A percentile compares a stretch with the other conserved stretches of the same genome.
These are phyloP conservation scores for Cantharis rustica DNA, from an alignment of 2,888 invertebrate genomes.

Conservation along the genomic window DNA sequence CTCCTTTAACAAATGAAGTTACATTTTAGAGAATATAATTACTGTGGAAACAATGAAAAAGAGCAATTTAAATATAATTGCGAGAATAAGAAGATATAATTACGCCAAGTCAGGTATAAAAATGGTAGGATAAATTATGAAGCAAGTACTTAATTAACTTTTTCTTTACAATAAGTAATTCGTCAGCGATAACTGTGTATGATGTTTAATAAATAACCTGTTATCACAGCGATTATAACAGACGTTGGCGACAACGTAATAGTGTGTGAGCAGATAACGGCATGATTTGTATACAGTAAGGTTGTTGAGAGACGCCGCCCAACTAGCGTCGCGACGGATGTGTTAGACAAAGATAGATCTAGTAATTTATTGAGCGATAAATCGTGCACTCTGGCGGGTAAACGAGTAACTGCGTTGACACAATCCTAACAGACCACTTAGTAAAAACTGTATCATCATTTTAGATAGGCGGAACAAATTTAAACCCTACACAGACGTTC, in stretches of 20 bases:
- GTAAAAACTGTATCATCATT: slow-evolving; percentile 21
- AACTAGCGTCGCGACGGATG: slow-evolving; percentile 39
- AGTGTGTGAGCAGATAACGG: slow-evolving; percentile 45
- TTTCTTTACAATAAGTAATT: slow-evolving; percentile 9
- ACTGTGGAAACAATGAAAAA: not conserved
- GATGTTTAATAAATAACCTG: slow-evolving; percentile 49
- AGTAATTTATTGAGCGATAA: slow-evolving; percentile 58
- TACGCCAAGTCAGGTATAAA: not conserved
- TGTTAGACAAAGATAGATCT: slow-evolving; percentile 49
- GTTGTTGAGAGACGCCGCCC: slow-evolving; percentile 43
- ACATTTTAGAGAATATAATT: not conserved
- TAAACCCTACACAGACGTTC: not conserved
- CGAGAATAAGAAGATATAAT: not conserved
- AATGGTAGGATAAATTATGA: not conserved
- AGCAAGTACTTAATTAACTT: not conserved
- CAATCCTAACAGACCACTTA: slow-evolving; percentile 57
- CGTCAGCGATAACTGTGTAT: slow-evolving; percentile 35
- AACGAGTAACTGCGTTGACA: slow-evolving; percentile 57
- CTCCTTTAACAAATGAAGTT: not conserved
- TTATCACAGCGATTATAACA: slow-evolving; percentile 50
- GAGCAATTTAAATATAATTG: not conserved
- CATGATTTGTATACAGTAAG: slow-evolving; percentile 50
- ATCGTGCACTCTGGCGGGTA: slow-evolving; percentile 56
- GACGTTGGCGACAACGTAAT: slow-evolving; percentile 49
- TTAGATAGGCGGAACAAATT: slow-evolving; percentile 11